Base-by-base conservation (phyloP, 2,888 invertebrate genomes). In the Ernsta delagoae region DNA sequence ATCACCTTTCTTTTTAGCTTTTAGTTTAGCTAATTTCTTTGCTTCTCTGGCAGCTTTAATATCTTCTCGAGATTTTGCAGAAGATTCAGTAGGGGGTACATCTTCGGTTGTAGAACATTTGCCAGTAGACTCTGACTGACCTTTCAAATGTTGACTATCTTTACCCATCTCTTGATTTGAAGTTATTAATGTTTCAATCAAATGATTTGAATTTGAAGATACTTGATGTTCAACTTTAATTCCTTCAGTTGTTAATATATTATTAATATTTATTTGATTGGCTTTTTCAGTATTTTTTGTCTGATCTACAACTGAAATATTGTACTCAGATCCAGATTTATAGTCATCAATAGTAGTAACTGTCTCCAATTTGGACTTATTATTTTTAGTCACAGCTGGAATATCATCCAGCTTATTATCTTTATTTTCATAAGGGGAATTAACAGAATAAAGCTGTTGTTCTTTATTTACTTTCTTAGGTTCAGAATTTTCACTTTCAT, bases 21-120 rank as follows among this genome's bases (percentile, higher is more conserved):
- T 90, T 39, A 81, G 83, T 80, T 92, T 92, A 16, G 85, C 83
- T 63, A 82, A 75, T 77, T 91, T 92, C 70, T 92, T 93, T n/a
- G 88, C 88, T 79, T 91, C 87, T 73, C 92, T 86, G 6, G 89
- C 88, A 68, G 90, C 91, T 74, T 83, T 70, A 1, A 92, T 79
- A 57, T 89, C 87, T 31, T 90, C 87, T 74, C 84, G 86, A 41
- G 87, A 77, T 75, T 85, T 85, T 24, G 74, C 70, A 63, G 70
- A 75, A 53, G 70, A 74, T 39, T 85, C 86, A 74, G 80, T 85
- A 8, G 85, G 78, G 72, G 88, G 86, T 85, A 88, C 88, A 48
- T 77, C 75, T n/a, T 70, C 65, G 72, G 74, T 64, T 72, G 68
- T 68, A 72, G 62, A 39, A 16, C 31, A 31, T 31, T 4, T 16